Evolutionary conservation across 2,888 invertebrate species (phyloP).

Genomic region (Tenthredo notha): DNA sequence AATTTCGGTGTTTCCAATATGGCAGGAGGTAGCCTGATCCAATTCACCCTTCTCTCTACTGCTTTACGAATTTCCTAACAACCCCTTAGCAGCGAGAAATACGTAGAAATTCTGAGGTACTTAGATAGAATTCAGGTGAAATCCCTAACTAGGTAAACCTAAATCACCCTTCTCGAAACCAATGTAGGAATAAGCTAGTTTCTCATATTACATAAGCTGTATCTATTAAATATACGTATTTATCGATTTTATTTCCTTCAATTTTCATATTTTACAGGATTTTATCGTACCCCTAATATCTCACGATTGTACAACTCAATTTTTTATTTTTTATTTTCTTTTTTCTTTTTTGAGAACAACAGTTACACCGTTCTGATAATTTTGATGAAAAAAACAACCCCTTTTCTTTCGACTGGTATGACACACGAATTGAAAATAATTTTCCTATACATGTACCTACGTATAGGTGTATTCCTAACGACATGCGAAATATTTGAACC

Average conservation of each 20-base stretch:
- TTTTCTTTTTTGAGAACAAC: too few species aligned
- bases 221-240: neutral
- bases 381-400: neutral
- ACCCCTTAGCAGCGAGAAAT: neutral
- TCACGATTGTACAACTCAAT: neutral
- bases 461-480: neutral
- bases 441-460: neutral
- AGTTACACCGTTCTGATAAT: too few species aligned
- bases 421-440: neutral
- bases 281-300: neutral
- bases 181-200: conserved; percentile 32
- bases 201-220: neutral
- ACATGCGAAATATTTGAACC: neutral
- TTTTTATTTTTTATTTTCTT: too few species aligned
- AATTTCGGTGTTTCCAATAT: conserved; percentile 64
- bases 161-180: conserved; percentile 44
- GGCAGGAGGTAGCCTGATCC: conserved; percentile 60
- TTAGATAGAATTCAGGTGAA: conserved; percentile 57
- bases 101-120: conserved; percentile 16
- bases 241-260: too few species aligned
- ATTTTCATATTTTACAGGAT: too few species aligned
- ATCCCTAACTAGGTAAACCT: conserved; percentile 63
- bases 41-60: conserved; percentile 8
- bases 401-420: neutral
- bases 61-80: too few species aligned